A percentile compares a stretch with the other conserved stretches of the same genome.
phyloP scores from a whole-genome alignment of 2,888 invertebrate genomes.

The Diachrysia chrysitis region DNA sequence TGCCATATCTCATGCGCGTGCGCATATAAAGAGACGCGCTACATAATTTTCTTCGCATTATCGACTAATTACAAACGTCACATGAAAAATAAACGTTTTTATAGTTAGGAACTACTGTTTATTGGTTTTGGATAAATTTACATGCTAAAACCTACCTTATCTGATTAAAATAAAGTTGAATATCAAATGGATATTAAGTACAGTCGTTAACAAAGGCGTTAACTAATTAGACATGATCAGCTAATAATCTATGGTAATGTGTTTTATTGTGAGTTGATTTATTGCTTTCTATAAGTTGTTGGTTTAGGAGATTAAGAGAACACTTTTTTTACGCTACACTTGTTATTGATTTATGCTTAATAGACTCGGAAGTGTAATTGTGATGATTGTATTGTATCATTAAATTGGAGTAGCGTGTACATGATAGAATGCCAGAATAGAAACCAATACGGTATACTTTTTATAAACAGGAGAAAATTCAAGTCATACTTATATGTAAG shows the following conservation, averaged over 20 bases:
- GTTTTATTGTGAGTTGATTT: slow-evolving; percentile 41
- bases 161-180: slow-evolving; percentile 3
- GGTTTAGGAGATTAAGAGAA: slow-evolving; percentile 37
- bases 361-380: neutral
- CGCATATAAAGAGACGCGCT: slow-evolving; percentile 66
- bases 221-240: slow-evolving; percentile 52
- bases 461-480: neutral
- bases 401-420: neutral
- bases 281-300: slow-evolving; percentile 46
- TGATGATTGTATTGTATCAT: neutral
- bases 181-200: neutral
- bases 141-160: slow-evolving; percentile 13
- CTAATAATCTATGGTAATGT: slow-evolving; percentile 45
- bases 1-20: slow-evolving; percentile 68
- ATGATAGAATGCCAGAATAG: neutral
- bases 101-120: slow-evolving; percentile 43
- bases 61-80: slow-evolving; percentile 74
- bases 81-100: slow-evolving; percentile 56
- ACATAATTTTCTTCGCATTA: slow-evolving; percentile 77
- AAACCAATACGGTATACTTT: neutral
- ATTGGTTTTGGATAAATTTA: slow-evolving; percentile 13
- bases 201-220: slow-evolving; percentile 33
- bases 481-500: neutral
- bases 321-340: slow-evolving; percentile 14
- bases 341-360: slow-evolving; percentile 6